phyloP scores from a whole-genome alignment of 2,888 invertebrate species.

The Apocheima hispidaria region DNA sequence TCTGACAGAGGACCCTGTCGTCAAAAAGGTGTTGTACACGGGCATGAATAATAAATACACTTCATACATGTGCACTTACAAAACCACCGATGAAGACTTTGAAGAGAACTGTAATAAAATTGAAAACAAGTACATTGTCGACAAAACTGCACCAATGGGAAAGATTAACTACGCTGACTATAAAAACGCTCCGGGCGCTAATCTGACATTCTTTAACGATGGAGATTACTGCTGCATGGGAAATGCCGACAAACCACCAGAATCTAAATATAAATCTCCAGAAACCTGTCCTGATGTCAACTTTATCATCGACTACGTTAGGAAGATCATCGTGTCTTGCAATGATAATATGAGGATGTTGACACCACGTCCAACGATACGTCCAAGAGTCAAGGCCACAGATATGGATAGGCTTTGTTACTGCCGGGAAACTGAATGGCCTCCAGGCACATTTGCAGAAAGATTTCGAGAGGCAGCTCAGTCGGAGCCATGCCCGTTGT shows the following conservation, averaged over 20 bases:
- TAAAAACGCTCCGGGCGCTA: slow-evolving; percentile 75
- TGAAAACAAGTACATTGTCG: slow-evolving; percentile 62
- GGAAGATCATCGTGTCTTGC: slow-evolving; percentile 77
- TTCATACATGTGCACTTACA: slow-evolving; percentile 77
- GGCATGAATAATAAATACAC: slow-evolving; percentile 78
- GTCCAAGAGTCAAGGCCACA: slow-evolving; percentile 74
- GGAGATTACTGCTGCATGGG: slow-evolving; percentile 75
- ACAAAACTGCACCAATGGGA: slow-evolving; percentile 57
- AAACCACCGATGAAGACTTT: slow-evolving; percentile 74
- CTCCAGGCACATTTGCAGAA: slow-evolving; percentile 68
- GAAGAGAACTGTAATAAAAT: slow-evolving; percentile 70
- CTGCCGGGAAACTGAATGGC: slow-evolving; percentile 76
- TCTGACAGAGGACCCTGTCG: slow-evolving; percentile 71
- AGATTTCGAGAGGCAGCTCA: slow-evolving; percentile 69
- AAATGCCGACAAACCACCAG: slow-evolving; percentile 75
- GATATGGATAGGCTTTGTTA: slow-evolving; percentile 78
- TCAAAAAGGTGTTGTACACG: slow-evolving; percentile 75
- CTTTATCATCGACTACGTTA: slow-evolving; percentile 74
- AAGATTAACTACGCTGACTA: slow-evolving; percentile 70
- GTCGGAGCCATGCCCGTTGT: slow-evolving; percentile 70
- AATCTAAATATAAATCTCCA: slow-evolving; percentile 69
- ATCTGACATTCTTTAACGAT: slow-evolving; percentile 71
- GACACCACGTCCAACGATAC: slow-evolving; percentile 73
- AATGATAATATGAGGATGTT: slow-evolving; percentile 82
- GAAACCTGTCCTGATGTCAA: slow-evolving; percentile 76